These are phyloP conservation scores for Alca torda DNA, from an alignment of 2,797 vertebrate genomes.

Conservation along the genomic window DNA sequence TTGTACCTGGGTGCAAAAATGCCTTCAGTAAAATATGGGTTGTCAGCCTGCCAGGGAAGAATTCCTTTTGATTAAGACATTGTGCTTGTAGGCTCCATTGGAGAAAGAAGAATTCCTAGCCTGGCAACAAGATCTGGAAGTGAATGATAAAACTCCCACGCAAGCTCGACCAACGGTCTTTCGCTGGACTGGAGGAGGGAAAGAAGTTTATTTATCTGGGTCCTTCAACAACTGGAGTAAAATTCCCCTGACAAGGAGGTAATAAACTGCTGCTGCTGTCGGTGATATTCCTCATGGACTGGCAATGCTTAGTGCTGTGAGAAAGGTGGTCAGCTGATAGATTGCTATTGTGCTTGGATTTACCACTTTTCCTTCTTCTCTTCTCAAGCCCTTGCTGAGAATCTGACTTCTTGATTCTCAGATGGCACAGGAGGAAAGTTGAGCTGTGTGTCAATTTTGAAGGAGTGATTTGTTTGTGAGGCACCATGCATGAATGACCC, in stretches of 20 bases:
- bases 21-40: not conserved
- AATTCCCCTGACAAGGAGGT: slow-evolving; percentile 96
- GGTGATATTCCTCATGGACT: rapidly evolving
- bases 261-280: not conserved
- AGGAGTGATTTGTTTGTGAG: not conserved
- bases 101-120: slow-evolving; percentile 93
- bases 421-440: not conserved
- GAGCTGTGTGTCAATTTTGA: not conserved
- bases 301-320: not conserved
- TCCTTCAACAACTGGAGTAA: slow-evolving; percentile 98
- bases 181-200: slow-evolving; percentile 88
- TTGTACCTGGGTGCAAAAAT: not conserved
- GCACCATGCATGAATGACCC: not conserved
- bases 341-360: not conserved
- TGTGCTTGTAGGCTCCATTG: slow-evolving; percentile 80
- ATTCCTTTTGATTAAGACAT: not conserved
- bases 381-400: not conserved
- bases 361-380: not conserved
- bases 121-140: slow-evolving; percentile 93
- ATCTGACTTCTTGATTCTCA: not conserved
- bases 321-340: not conserved
- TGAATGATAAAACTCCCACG: slow-evolving; percentile 81
- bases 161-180: slow-evolving; percentile 92
- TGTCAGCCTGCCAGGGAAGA: not conserved
- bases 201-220: slow-evolving; percentile 92